Conservation (phyloP, 1,140 invertebrate species). For the Panagrolaimus sp. region DNA sequence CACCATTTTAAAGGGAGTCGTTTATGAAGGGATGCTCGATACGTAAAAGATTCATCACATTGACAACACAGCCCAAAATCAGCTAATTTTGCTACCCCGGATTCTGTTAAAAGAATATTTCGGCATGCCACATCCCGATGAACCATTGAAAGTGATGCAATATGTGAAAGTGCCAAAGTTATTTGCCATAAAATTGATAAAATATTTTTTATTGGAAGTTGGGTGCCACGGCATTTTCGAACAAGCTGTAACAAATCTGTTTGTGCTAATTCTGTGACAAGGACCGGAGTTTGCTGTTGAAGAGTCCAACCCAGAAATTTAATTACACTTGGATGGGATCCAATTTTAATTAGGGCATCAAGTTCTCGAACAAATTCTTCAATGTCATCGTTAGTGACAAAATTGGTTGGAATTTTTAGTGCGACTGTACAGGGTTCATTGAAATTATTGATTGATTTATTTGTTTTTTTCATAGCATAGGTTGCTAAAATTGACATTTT, state of each 20-base stretch:
- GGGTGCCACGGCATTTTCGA: background rate
- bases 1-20: background rate
- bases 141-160: background rate
- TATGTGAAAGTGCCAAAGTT: background rate
- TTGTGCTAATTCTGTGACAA: background rate
- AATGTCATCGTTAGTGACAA: background rate
- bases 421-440: background rate
- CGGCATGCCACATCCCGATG: conserved; percentile 8
- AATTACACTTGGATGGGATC: background rate
- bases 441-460: too few relatives aligned
- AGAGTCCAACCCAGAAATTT: background rate
- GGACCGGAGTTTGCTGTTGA: background rate
- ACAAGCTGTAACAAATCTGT: conserved; percentile 7
- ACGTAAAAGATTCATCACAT: background rate
- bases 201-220: background rate
- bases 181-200: conserved; percentile 1
- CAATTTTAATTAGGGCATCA: background rate
- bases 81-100: background rate
- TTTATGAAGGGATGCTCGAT: background rate
- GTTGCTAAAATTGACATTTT: too few relatives aligned
- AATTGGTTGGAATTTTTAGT: background rate
- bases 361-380: background rate
- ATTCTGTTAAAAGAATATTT: background rate
- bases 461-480: too few relatives aligned
- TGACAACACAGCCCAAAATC: conserved; percentile 6